A percentile compares a stretch with the other conserved stretches of the same genome.
Evolutionary conservation across 2,888 invertebrate genomes (phyloP).

Genomic region (Atethmia centrago): DNA sequence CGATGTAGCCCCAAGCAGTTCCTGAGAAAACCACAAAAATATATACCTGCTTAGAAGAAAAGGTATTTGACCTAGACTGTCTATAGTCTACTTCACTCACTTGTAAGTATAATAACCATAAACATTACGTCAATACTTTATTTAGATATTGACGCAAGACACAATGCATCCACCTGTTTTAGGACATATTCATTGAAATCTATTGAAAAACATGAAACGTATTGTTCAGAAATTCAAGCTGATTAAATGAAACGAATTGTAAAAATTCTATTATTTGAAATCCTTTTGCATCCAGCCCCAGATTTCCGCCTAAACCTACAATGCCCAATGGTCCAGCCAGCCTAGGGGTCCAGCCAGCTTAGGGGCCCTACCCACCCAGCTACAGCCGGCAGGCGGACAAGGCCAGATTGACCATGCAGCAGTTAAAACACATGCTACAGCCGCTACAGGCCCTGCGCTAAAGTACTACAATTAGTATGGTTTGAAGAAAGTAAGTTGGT

Average conservation of each 20-base stretch:
- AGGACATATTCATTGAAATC: background rate
- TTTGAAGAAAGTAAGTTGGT: too few relatives aligned
- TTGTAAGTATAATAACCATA: background rate
- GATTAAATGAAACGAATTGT: background rate
- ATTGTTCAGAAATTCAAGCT: background rate
- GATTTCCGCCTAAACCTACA: too few relatives aligned
- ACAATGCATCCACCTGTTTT: background rate
- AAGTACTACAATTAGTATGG: too few relatives aligned
- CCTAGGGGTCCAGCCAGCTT: too few relatives aligned
- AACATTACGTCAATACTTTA: background rate
- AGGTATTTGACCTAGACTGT: too few relatives aligned
- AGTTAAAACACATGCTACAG: too few relatives aligned
- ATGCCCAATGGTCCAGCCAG: too few relatives aligned
- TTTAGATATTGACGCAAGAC: background rate
- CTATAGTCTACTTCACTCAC: background rate
- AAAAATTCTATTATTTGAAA: background rate
- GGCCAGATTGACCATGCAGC: too few relatives aligned
- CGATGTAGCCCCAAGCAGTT: constrained; percentile 95
- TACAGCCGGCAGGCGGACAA: too few relatives aligned
- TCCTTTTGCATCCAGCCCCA: background rate
- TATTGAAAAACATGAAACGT: too few relatives aligned
- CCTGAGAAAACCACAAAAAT: constrained; percentile 86
- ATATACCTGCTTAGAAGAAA: background rate
- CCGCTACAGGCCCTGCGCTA: too few relatives aligned
- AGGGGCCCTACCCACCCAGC: too few relatives aligned